Evolutionary conservation across 2,888 invertebrate species (phyloP), one percentile per base, ranked within the genome.

Genomic region (Pyralis farinalis): DNA sequence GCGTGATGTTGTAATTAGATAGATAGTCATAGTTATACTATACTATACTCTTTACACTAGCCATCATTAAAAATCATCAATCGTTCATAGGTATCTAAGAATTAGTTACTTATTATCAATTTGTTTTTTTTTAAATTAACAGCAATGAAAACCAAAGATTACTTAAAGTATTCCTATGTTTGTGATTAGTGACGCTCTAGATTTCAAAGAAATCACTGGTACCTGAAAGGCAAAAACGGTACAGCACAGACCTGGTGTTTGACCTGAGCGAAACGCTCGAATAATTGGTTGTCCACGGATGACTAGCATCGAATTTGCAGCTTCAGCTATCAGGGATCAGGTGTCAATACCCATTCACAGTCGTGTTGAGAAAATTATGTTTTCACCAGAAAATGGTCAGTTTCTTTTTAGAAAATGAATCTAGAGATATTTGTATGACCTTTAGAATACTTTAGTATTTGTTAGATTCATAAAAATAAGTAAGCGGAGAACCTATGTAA

Each of bases 251-350:
- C 76, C 75, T 74, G 71, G 63, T 63, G 57, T 56, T 65, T 76
- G 82, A 86, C 81, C 82, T 66, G 41, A 64, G 71, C 71, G 70
- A 78, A 82, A 78, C 50, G 82, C 82, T 80, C 78, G 66, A 58
- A 76, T 71, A 86, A 87, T 86, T 71, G 75, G 69, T 87, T 85
- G 59, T 78, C 65, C 63, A 75, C 84, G 80, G 79, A 67, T 61
- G 68, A 67, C 53, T 55, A 60, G 52, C 51, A 56, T 50, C 58
- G 55, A 62, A 66, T 60, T 57, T 57, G 46, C 50, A 55, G 59
- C 63, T 55, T 16, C 16, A 16, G 16, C 16, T 16, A 4, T 50
- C 59, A 63, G 74, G 75, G 82, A 74, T 83, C 84, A 82, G 70
- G 67, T 81, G 85, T 82, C 80, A 85, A 85, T 51, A 66, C 58